phyloP scores from a whole-genome alignment of 2,797 vertebrate species.

The Sebastes baramenuke region DNA sequence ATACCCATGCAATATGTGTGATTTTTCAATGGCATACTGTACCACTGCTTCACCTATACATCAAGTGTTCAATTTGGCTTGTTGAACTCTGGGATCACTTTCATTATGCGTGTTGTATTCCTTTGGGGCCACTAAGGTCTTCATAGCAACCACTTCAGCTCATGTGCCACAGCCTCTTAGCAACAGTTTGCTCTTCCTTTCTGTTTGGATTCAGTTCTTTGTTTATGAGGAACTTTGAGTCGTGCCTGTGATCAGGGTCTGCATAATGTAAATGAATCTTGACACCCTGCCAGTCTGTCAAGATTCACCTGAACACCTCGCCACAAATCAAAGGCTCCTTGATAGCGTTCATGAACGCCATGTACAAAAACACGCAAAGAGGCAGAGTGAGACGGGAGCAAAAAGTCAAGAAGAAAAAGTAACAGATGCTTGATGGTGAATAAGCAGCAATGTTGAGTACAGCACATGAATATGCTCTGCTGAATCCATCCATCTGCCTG shows the following conservation, averaged over 20 bases:
- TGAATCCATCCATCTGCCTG: constrained; percentile 46
- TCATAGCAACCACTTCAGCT: background rate
- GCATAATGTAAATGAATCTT: background rate
- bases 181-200: constrained; percentile 2
- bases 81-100: background rate
- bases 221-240: background rate
- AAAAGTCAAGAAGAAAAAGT: constrained; percentile 16
- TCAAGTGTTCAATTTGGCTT: background rate
- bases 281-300: background rate
- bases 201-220: background rate
- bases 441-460: constrained; percentile 1
- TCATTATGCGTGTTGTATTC: background rate
- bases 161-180: background rate
- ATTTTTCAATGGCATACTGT: background rate
- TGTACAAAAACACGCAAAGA: background rate
- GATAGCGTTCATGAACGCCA: background rate
- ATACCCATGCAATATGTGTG: background rate
- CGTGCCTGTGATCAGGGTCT: background rate
- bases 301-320: background rate
- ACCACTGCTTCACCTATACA: background rate
- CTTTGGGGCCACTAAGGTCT: background rate
- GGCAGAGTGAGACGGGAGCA: background rate
- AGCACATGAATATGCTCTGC: constrained; percentile 16
- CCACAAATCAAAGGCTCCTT: constrained; percentile 16
- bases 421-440: constrained; percentile 28